Percentiles rank a stretch among this genome's conserved stretches.
phyloP scores from a whole-genome alignment of 1,140 invertebrate genomes.

The Aphelenchoides besseyi region DNA sequence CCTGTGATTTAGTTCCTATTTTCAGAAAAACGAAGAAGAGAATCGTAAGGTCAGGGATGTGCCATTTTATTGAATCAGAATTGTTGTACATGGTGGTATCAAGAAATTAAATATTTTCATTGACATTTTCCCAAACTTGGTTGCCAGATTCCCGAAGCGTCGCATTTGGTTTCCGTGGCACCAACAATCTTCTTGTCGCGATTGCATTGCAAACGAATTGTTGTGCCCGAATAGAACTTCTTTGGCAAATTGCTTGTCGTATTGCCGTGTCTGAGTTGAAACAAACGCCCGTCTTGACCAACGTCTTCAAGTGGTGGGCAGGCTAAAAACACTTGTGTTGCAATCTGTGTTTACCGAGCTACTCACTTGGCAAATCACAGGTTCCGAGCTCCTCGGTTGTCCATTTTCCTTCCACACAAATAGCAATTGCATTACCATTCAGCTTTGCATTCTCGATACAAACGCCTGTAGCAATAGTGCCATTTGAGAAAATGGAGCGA shows the following conservation, averaged over 20 bases:
- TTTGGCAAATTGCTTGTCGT: neutral
- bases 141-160: constrained; percentile 10
- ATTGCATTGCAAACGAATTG: neutral
- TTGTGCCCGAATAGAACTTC: neutral
- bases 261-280: neutral
- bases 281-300: neutral
- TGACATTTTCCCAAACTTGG: constrained; percentile 8
- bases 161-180: constrained; percentile 1
- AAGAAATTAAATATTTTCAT: constrained; percentile 15
- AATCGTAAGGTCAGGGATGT: neutral
- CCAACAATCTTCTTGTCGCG: neutral
- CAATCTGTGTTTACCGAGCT: too few relatives aligned
- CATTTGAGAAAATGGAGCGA: constrained; percentile 22
- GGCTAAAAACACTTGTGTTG: constrained; percentile 2
- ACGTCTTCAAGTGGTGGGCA: constrained; percentile 10
- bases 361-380: constrained; percentile 15
- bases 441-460: neutral
- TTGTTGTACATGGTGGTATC: neutral
- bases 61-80: neutral
- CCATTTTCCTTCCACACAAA: constrained; percentile 20
- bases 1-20: neutral
- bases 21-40: constrained; percentile 9
- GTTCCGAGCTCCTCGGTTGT: constrained; percentile 4
- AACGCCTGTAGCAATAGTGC: constrained; percentile 15
- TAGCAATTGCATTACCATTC: constrained; percentile 11